Evolutionary conservation across 2,888 invertebrate genomes (phyloP).

Genomic region (Hemistola chrysoprasaria): DNA sequence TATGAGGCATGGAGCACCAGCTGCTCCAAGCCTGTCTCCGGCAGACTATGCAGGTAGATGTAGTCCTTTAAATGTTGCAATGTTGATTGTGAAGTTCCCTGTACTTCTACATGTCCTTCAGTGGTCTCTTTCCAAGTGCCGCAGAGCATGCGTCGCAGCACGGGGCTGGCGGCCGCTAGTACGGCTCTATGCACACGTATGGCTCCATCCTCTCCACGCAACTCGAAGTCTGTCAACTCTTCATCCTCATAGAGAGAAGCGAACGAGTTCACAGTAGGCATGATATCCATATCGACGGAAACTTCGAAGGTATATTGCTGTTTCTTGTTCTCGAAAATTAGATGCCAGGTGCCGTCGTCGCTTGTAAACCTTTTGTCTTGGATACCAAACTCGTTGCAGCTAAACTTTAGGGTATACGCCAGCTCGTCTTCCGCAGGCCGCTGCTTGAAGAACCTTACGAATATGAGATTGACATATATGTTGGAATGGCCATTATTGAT

Average conservation of each 20-base stretch:
- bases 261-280: slow-evolving; percentile 40
- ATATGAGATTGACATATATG: slow-evolving; percentile 42
- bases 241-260: slow-evolving; percentile 42
- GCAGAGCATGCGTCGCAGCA: slow-evolving; percentile 46
- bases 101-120: slow-evolving; percentile 44
- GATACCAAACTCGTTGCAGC: slow-evolving; percentile 38
- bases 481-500: slow-evolving; percentile 40
- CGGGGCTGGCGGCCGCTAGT: slow-evolving; percentile 50
- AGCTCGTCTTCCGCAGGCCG: slow-evolving; percentile 38
- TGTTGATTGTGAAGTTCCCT: slow-evolving; percentile 41
- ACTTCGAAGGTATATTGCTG: slow-evolving; percentile 44
- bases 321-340: slow-evolving; percentile 41
- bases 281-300: slow-evolving; percentile 37
- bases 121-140: slow-evolving; percentile 49
- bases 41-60: slow-evolving; percentile 46
- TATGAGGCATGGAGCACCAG: slow-evolving; percentile 45
- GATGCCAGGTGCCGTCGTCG: slow-evolving; percentile 50
- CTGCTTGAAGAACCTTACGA: slow-evolving; percentile 40
- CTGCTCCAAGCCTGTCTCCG: slow-evolving; percentile 43
- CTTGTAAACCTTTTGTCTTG: slow-evolving; percentile 37
- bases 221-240: slow-evolving; percentile 52
- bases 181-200: slow-evolving; percentile 49
- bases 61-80: slow-evolving; percentile 50
- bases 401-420: slow-evolving; percentile 39
- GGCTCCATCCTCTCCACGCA: slow-evolving; percentile 49